Evolutionary conservation across 2,113 vertebrate species (phyloP).

Genomic region (Phalacrocorax brasilianus): DNA sequence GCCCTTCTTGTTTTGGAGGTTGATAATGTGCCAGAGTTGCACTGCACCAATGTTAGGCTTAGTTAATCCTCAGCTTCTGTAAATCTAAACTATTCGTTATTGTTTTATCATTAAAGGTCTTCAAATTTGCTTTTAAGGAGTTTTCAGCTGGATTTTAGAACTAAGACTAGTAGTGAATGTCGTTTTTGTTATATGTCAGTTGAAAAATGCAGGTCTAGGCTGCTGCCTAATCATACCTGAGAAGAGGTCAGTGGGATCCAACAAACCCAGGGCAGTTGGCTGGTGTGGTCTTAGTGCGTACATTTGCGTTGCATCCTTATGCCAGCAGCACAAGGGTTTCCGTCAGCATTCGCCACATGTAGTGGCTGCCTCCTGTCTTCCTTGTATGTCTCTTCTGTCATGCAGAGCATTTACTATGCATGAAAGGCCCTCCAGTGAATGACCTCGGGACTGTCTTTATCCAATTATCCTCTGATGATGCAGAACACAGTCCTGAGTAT

Average conservation of each 20-base stretch:
- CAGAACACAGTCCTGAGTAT: background rate
- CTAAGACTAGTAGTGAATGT: background rate
- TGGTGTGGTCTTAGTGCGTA: background rate
- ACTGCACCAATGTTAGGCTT: background rate
- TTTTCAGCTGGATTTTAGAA: background rate
- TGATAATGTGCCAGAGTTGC: background rate
- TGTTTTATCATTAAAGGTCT: background rate
- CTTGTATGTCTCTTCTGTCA: too few species aligned
- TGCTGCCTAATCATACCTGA: background rate
- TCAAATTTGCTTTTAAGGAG: background rate
- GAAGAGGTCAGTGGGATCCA: background rate
- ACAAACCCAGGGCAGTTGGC: background rate
- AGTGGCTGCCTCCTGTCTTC: too few species aligned
- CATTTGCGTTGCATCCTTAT: background rate
- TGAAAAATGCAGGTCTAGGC: background rate
- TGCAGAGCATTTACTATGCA: background rate
- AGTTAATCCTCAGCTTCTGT: background rate
- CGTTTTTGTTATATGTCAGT: background rate
- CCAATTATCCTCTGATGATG: background rate
- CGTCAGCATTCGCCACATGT: background rate
- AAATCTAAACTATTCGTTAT: background rate
- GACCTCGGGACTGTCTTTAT: background rate
- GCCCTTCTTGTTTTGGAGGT: background rate
- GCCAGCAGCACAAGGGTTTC: background rate
- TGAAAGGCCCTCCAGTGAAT: background rate